Base-by-base conservation (phyloP, 2,888 invertebrate species). In the Diaperis boleti region DNA sequence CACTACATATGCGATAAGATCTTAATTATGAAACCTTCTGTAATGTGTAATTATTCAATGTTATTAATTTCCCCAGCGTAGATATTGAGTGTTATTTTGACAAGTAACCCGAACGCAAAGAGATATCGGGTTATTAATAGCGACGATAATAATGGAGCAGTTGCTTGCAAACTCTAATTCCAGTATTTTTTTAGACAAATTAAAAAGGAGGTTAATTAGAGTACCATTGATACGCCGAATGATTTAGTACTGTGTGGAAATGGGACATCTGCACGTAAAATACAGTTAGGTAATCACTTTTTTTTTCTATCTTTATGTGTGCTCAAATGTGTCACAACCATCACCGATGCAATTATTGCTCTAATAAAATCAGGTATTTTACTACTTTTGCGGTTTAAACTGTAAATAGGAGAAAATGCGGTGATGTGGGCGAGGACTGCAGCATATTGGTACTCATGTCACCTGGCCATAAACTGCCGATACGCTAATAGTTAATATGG, bases 11-110 rank as follows among this genome's bases (percentile, higher is more conserved):
- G 7, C 22, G 54, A 54, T 54, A 54, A 54, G 26, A 54, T 54
- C 54, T 54, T 54, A 54, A 54, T 54, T 54, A 54, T 54, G 42
- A 54, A 54, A 54, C 54, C 26, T 22, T 54, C 26, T 29, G 42
- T 54, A 54, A 54, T 41, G 31, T 54, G 54, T 42, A 54, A 54
- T 54, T 54, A 54, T 41, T 54, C 54, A 54, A 54, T 54, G 54
- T 41, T 54, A 54, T 54, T 54, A 54, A 54, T 54, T 8, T 54
- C 41, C 41, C 4, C 14, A 14, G 6, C 10, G 41, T 41, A 54
- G 17, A 11, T 29, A 39, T 41, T 15, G 39, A 41, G 18, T 29
- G 29, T 39, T 41, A 54, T 54, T 54, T 54, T 54, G 54, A 54
- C 54, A 42, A 42, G 42, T 42, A 18, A 39, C 54, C 20, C 31